Percentiles rank a stretch among this genome's conserved stretches.
These are phyloP conservation scores for Erithacus rubecula DNA, from an alignment of 2,797 vertebrate species.

Conservation along the genomic window DNA sequence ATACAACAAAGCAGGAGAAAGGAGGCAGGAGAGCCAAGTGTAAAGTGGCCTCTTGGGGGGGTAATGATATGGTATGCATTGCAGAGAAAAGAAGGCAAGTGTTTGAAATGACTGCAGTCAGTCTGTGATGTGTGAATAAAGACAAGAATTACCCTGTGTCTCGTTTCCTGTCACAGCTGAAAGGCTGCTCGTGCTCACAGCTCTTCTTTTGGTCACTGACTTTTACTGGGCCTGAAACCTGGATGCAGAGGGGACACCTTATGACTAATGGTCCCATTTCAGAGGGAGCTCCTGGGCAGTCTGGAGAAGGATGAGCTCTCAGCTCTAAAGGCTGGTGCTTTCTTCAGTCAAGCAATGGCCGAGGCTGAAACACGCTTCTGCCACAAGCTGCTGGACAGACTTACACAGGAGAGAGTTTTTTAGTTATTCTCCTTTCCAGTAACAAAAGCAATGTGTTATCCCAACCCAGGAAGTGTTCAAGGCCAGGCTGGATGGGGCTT, in stretches of 20 bases:
- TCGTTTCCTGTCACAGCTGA: not conserved
- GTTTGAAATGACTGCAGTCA: conserved; percentile 37
- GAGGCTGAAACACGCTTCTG: fast-evolving
- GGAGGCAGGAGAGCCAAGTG: not conserved
- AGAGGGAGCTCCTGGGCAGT: not conserved
- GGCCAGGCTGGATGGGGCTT: not conserved
- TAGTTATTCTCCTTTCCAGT: not conserved
- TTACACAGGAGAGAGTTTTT: not conserved
- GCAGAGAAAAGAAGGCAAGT: not conserved
- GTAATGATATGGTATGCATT: not conserved
- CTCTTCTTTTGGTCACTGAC: not conserved
- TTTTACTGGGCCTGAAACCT: not conserved
- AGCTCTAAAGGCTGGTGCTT: not conserved
- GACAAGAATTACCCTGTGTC: not conserved
- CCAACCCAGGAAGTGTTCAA: not conserved
- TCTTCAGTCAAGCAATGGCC: not conserved
- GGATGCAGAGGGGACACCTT: not conserved
- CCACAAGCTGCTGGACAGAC: not conserved
- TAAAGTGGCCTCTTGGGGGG: conserved; percentile 41
- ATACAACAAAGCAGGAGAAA: conserved; percentile 47
- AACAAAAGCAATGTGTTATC: not conserved
- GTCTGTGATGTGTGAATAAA: not conserved
- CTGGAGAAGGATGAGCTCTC: not conserved
- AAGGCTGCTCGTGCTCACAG: not conserved
- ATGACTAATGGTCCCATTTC: not conserved